Evolutionary conservation across 2,797 vertebrate genomes (phyloP), one percentile per base, ranked within the genome.

Genomic region (Gallinago nigripennis): DNA sequence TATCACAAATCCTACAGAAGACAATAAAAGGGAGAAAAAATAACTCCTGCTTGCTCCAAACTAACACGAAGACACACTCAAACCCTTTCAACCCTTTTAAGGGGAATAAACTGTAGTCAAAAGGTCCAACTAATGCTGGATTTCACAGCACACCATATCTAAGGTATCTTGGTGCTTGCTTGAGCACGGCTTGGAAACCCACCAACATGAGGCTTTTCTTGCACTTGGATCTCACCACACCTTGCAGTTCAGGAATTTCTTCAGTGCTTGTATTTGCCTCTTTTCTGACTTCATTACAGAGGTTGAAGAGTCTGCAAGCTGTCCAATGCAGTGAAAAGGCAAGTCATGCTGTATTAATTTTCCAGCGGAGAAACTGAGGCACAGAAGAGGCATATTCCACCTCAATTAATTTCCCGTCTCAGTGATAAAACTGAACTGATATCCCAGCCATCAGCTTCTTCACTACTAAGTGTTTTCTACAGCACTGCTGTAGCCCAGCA

Each of bases 301-400:
- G 57, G 41, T n/a, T 19, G 27, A 53, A 25, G 35, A 85, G 33
- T 17, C 3, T 33, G 45, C 27, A 64, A 70, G 61, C 33, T 27
- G 37, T 11, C 45, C 27, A n/a, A 18, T 1, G 8, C 57, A 64
- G 31, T 19, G 15, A 83, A 58, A 75, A 64, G 19, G 9, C 31
- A 71, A 51, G 12, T 33, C n/a, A 21, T 0, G 7, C 60, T 54
- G n/a, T 27, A 24, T 30, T 57, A 6, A 8, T 84, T 54, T 81
- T 53, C 27, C 45, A 48, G n/a, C 15, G 51, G 46, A 37, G 78
- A 95, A 94, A 92, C 46, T 3, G 79, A 95, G 87, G 87, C 66
- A 76, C 1, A 0, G 11, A 68, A 75, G 76, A 61, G 41, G n/a
- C 9, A 54, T 23, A 41, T 70, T 58, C 45, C 84, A 45, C 27